These are phyloP conservation scores for Dendrocincla fuliginosa DNA, from an alignment of 2,797 vertebrate genomes.

Conservation along the genomic window DNA sequence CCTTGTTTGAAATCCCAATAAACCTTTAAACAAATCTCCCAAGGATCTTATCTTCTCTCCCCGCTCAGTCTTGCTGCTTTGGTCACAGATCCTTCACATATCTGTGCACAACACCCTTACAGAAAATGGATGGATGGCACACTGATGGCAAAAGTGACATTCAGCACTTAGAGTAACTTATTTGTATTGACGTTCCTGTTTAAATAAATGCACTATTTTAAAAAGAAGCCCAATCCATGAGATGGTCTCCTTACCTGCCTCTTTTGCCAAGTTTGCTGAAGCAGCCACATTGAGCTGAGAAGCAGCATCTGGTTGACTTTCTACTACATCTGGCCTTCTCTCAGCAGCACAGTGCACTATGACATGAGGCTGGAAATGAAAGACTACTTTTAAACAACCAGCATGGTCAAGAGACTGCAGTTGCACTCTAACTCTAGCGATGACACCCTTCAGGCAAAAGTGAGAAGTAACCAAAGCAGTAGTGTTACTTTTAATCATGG, in stretches of 20 bases:
- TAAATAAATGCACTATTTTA: background rate
- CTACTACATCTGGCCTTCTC: slow-evolving; percentile 92
- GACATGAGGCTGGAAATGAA: slow-evolving; percentile 88
- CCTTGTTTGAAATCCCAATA: background rate
- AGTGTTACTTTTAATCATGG: rapidly evolving
- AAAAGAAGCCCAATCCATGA: background rate
- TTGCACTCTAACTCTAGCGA: background rate
- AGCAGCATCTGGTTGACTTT: slow-evolving; percentile 87
- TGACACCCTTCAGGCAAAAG: background rate
- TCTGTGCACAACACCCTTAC: rapidly evolving
- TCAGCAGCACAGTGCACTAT: slow-evolving; percentile 96
- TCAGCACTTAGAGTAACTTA: background rate
- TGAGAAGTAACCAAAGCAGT: background rate
- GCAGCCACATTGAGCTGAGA: slow-evolving; percentile 90
- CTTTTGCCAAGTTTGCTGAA: slow-evolving; percentile 88
- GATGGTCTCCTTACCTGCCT: slow-evolving; percentile 83
- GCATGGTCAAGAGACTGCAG: background rate
- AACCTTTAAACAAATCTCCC: background rate
- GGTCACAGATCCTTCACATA: background rate
- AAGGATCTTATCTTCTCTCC: background rate
- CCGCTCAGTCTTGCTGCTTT: background rate
- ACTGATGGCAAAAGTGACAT: background rate
- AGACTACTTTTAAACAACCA: slow-evolving; percentile 59
- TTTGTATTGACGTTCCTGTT: rapidly evolving
- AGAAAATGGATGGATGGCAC: rapidly evolving